phyloP scores from a whole-genome alignment of 2,888 invertebrate genomes.

The Orthosia gothica region DNA sequence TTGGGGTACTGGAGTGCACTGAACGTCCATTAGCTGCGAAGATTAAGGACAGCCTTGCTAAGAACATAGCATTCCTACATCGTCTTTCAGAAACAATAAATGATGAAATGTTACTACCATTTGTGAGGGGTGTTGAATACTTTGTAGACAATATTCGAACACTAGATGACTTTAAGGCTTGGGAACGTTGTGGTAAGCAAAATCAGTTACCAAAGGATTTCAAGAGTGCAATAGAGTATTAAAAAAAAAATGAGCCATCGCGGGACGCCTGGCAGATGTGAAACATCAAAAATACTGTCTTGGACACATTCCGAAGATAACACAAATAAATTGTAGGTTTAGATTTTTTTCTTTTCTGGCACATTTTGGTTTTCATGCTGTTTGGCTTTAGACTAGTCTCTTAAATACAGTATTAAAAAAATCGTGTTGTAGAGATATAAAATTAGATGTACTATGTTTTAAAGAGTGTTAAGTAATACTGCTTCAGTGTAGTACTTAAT shows the following conservation, averaged over 20 bases:
- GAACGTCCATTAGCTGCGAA: slow-evolving; percentile 84
- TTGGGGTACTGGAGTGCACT: slow-evolving; percentile 87
- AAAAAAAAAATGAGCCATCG: slow-evolving; percentile 50
- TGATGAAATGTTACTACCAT: slow-evolving; percentile 87
- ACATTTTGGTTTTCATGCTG: slow-evolving; percentile 68
- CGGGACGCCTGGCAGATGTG: no score
- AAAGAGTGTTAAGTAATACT: slow-evolving; percentile 45
- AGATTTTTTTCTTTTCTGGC: slow-evolving; percentile 68
- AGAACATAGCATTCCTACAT: slow-evolving; percentile 87
- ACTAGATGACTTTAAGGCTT: slow-evolving; percentile 88
- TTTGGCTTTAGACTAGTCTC: slow-evolving; percentile 57
- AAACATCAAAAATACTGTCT: slow-evolving; percentile 28
- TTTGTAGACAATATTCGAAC: slow-evolving; percentile 86
- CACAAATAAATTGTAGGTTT: slow-evolving; percentile 57
- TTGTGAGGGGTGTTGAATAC: slow-evolving; percentile 86
- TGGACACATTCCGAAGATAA: slow-evolving; percentile 60
- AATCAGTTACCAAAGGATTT: slow-evolving; percentile 88
- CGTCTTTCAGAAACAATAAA: slow-evolving; percentile 86
- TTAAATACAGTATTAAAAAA: slow-evolving; percentile 59
- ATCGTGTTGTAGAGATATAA: slow-evolving; percentile 34
- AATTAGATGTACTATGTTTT: slow-evolving; percentile 32
- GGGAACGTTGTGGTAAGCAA: slow-evolving; percentile 87
- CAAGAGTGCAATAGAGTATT: slow-evolving; percentile 88
- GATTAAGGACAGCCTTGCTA: slow-evolving; percentile 86
- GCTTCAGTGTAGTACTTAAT: slow-evolving; percentile 42